Evolutionary conservation across 1,140 invertebrate genomes (phyloP).

Genomic region (Calycopis cecrops): DNA sequence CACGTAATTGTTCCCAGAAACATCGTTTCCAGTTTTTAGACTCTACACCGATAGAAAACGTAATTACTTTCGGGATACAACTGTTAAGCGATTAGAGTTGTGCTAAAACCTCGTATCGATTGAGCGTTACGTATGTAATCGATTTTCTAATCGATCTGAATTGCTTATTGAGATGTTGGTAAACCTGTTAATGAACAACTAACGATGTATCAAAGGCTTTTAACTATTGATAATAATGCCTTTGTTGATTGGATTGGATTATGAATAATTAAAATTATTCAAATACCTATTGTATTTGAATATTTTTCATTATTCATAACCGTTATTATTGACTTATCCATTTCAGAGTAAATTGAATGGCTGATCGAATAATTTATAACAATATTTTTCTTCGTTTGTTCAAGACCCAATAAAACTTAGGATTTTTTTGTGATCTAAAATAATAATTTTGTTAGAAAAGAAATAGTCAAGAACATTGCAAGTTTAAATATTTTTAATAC

Average conservation of each 20-base stretch:
- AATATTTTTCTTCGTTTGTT: no score
- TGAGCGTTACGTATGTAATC: constrained; percentile 26
- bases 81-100: constrained; percentile 37
- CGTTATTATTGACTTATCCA: background rate
- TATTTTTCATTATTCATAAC: constrained; percentile 2
- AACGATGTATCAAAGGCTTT: constrained; percentile 28
- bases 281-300: no score
- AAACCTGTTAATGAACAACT: constrained; percentile 24
- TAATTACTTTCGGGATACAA: constrained; percentile 48
- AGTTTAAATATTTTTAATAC: no score
- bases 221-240: constrained; percentile 26
- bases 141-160: constrained; percentile 19
- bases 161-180: constrained; percentile 18
- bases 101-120: constrained; percentile 34
- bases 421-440: no score
- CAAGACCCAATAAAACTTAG: no score
- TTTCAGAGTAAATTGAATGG: background rate
- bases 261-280: no score
- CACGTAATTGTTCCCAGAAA: constrained; percentile 61
- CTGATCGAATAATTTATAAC: background rate
- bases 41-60: constrained; percentile 43
- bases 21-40: constrained; percentile 49
- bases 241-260: constrained; percentile 27
- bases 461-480: no score
- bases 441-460: no score